Percentiles rank a stretch among this genome's conserved stretches.
phyloP scores from a whole-genome alignment of 2,888 invertebrate genomes.

The Pteria penguin region DNA sequence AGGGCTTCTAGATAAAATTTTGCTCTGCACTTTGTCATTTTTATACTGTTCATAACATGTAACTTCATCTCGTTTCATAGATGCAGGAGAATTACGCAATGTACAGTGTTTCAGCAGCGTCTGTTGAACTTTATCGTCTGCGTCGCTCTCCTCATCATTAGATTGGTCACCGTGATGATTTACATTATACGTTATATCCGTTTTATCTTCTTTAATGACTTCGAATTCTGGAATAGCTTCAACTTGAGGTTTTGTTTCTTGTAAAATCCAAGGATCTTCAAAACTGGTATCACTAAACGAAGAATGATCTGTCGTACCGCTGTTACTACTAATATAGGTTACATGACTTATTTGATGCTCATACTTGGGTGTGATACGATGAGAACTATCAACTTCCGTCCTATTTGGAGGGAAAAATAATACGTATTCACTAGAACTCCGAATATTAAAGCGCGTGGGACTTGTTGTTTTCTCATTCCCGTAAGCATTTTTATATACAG shows the following conservation, averaged over 20 bases:
- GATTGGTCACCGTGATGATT: not conserved
- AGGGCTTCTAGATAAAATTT: constrained; percentile 39
- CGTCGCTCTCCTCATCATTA: constrained; percentile 30
- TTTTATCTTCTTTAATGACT: not conserved
- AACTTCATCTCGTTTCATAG: constrained; percentile 3
- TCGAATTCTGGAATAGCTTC: not conserved
- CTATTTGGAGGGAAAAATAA: constrained; percentile 50
- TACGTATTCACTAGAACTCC: constrained; percentile 61
- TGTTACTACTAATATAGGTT: not conserved
- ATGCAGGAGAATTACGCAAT: constrained; percentile 16
- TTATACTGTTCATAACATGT: too few species aligned
- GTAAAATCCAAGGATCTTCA: not conserved
- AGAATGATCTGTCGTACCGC: not conserved
- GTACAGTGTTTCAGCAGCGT: constrained; percentile 36
- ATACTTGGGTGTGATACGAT: not conserved
- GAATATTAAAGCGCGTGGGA: constrained; percentile 35
- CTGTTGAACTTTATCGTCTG: constrained; percentile 34
- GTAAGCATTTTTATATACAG: constrained; percentile 8
- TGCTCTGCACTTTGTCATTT: constrained; percentile 1
- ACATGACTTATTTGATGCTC: constrained; percentile 14
- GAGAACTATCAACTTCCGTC: constrained; percentile 9
- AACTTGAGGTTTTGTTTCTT: not conserved
- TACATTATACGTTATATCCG: not conserved
- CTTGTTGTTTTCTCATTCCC: constrained; percentile 1
- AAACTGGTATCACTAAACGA: not conserved